Evolutionary conservation across 2,888 invertebrate species (phyloP).

Genomic region (Chrysolina americana): DNA sequence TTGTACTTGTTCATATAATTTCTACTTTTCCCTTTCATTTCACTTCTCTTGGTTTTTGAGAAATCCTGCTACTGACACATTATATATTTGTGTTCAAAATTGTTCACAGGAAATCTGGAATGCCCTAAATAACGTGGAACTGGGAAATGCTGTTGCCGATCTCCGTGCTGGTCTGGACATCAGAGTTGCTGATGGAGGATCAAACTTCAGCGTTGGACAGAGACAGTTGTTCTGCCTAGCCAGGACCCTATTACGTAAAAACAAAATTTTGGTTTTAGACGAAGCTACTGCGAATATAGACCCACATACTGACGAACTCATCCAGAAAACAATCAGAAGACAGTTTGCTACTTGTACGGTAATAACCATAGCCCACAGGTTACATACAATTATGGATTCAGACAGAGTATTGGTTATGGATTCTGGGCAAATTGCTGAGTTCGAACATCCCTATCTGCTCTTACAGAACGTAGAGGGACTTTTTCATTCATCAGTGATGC

Average conservation of each 20-base stretch:
- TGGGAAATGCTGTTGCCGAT: too few species aligned
- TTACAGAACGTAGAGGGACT: too few species aligned
- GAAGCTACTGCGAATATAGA: slow-evolving; percentile 90
- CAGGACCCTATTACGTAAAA: slow-evolving; percentile 72
- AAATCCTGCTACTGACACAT: too few species aligned
- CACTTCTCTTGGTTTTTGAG: too few species aligned
- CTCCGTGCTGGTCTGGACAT: slow-evolving; percentile 71
- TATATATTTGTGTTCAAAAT: too few species aligned
- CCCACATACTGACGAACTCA: slow-evolving; percentile 82
- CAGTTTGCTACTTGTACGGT: slow-evolving; percentile 85
- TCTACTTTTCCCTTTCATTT: too few species aligned
- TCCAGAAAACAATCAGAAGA: slow-evolving; percentile 82
- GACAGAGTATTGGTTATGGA: slow-evolving; percentile 87
- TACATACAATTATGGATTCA: slow-evolving; percentile 90
- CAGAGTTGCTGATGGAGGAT: slow-evolving; percentile 81
- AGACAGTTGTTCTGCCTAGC: slow-evolving; percentile 81
- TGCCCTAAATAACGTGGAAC: too few species aligned
- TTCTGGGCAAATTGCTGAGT: slow-evolving; percentile 81
- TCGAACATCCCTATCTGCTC: slow-evolving; percentile 65
- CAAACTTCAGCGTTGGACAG: slow-evolving; percentile 70
- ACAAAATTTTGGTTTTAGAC: slow-evolving; percentile 67
- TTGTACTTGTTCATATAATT: too few species aligned
- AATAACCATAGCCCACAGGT: slow-evolving; percentile 86
- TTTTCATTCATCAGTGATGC: too few species aligned
- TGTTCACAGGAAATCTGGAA: too few species aligned